phyloP scores from a whole-genome alignment of 2,888 invertebrate genomes.

The Spicauda simplicius region DNA sequence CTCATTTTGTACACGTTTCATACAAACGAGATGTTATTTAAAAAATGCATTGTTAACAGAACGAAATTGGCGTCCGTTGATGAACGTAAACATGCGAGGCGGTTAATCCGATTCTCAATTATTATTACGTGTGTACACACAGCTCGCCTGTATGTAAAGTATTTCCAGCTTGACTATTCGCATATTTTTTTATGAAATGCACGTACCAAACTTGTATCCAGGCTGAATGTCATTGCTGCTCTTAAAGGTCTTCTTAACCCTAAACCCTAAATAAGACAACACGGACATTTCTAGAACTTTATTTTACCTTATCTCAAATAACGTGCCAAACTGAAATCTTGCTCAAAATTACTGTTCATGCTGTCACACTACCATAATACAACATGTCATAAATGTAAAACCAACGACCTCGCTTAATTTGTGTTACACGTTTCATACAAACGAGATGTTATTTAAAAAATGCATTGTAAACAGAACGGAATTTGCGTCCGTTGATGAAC shows the following conservation, averaged over 20 bases:
- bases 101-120: conserved; percentile 68
- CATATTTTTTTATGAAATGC: no score
- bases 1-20: conserved; percentile 19
- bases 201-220: no score
- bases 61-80: conserved; percentile 53
- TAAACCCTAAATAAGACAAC: no score
- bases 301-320: no score
- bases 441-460: conserved; percentile 34
- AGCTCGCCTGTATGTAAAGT: conserved; percentile 14
- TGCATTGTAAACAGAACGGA: conserved; percentile 42
- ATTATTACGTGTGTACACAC: conserved; percentile 53
- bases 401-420: conserved; percentile 9
- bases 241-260: no score
- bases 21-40: no score
- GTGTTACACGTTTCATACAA: conserved; percentile 22
- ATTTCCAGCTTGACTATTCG: not conserved
- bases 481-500: conserved; percentile 57
- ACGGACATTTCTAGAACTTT: no score
- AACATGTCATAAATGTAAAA: not conserved
- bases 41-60: conserved; percentile 37
- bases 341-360: no score
- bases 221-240: no score
- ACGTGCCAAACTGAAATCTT: no score
- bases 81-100: conserved; percentile 59
- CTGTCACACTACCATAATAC: no score